A percentile compares a stretch with the other conserved stretches of the same genome.
phyloP scores from a whole-genome alignment of 2,113 vertebrate species.

The Saimiri boliviensis region DNA sequence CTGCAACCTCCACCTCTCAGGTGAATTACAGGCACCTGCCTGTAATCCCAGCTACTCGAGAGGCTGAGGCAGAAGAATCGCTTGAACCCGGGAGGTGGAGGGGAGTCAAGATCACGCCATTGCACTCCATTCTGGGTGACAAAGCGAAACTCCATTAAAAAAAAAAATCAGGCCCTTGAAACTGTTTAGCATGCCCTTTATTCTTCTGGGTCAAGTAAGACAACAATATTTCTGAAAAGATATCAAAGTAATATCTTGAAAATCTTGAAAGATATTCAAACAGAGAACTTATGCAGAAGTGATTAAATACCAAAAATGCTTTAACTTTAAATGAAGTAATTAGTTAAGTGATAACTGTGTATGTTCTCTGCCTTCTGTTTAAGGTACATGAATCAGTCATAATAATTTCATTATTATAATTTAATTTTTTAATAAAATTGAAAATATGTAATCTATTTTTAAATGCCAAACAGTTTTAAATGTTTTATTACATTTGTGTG shows the following conservation, averaged over 20 bases:
- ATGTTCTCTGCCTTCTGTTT: not conserved
- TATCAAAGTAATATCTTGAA: not conserved
- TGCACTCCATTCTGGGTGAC: too few relatives aligned
- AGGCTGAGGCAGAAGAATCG: too few relatives aligned
- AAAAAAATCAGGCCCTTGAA: not conserved
- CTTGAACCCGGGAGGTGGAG: too few relatives aligned
- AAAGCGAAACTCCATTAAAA: too few relatives aligned
- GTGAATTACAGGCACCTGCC: too few relatives aligned
- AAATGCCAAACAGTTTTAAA: constrained; percentile 19
- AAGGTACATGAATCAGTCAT: not conserved
- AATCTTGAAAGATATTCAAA: not conserved
- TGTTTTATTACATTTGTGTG: not conserved
- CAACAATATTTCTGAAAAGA: not conserved
- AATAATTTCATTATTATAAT: not conserved
- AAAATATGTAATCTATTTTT: constrained; percentile 1
- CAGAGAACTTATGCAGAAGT: constrained; percentile 19
- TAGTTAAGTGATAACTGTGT: not conserved
- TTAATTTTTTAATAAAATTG: constrained; percentile 32
- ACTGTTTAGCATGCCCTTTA: not conserved
- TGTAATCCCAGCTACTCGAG: too few relatives aligned
- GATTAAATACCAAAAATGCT: not conserved
- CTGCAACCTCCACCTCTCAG: too few relatives aligned
- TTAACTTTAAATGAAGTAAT: constrained; percentile 11
- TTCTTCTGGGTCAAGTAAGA: not conserved
- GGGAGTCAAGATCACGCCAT: too few relatives aligned